phyloP scores from a whole-genome alignment of 2,888 invertebrate genomes.

The Chelonus formosanus region DNA sequence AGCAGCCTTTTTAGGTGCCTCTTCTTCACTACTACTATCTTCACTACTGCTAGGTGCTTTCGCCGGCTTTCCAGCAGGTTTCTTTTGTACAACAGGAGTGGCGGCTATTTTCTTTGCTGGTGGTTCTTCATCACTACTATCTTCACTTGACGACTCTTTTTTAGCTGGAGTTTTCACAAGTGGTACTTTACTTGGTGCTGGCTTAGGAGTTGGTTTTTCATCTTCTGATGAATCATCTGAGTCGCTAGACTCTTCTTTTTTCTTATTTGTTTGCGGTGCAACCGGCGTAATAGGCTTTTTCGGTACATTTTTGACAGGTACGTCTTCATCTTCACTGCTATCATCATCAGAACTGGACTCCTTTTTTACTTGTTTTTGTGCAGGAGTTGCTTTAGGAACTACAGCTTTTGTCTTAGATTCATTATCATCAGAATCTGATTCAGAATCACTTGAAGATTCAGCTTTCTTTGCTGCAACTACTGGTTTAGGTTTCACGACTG shows the following conservation, averaged over 20 bases:
- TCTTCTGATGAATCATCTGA: slow-evolving; percentile 53
- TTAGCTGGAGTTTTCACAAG: slow-evolving; percentile 33
- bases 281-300: slow-evolving; percentile 39
- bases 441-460: slow-evolving; percentile 52
- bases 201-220: slow-evolving; percentile 46
- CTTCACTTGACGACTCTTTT: slow-evolving; percentile 45
- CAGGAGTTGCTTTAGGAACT: slow-evolving; percentile 43
- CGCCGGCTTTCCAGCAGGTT: background rate
- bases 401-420: slow-evolving; percentile 38
- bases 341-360: slow-evolving; percentile 35
- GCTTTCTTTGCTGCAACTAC: slow-evolving; percentile 41
- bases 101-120: slow-evolving; percentile 42
- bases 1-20: slow-evolving; percentile 38
- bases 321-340: slow-evolving; percentile 41
- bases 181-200: slow-evolving; percentile 39
- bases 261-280: slow-evolving; percentile 20
- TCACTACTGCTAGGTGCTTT: slow-evolving; percentile 50
- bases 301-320: slow-evolving; percentile 36
- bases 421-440: slow-evolving; percentile 62
- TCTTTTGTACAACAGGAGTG: slow-evolving; percentile 27
- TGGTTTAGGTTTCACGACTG: slow-evolving; percentile 36
- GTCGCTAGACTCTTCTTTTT: slow-evolving; percentile 57
- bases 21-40: slow-evolving; percentile 49
- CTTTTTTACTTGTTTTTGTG: slow-evolving; percentile 46
- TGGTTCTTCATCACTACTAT: slow-evolving; percentile 39